These are phyloP conservation scores for Rhamnusium bicolor DNA, from an alignment of 2,888 invertebrate genomes.

Conservation along the genomic window DNA sequence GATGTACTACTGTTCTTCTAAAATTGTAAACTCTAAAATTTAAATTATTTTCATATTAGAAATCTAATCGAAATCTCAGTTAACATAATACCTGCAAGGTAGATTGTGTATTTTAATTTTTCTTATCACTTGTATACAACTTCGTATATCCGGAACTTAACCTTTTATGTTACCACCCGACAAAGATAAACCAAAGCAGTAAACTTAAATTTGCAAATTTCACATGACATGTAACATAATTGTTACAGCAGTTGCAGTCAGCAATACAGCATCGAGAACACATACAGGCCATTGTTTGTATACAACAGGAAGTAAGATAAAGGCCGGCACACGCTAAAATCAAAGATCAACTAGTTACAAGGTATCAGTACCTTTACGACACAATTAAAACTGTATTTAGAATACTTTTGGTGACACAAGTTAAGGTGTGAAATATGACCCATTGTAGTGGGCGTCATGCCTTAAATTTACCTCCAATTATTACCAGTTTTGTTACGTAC, in stretches of 20 bases:
- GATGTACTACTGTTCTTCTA: too few relatives aligned
- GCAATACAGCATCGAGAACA: conserved; percentile 2
- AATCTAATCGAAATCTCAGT: background rate
- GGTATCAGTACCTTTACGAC: conserved; percentile 33
- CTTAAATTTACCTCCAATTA: conserved; percentile 47
- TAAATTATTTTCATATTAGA: background rate
- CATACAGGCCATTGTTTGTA: conserved; percentile 48
- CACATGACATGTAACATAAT: background rate
- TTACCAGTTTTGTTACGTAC: conserved; percentile 31
- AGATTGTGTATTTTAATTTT: background rate
- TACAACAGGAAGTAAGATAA: conserved; percentile 56
- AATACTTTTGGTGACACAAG: conserved; percentile 55
- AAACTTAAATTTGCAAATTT: conserved; percentile 6
- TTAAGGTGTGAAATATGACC: conserved; percentile 56
- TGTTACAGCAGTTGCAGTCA: background rate
- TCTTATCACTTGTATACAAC: conserved; percentile 7
- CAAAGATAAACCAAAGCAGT: conserved; percentile 16
- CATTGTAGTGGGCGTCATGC: conserved; percentile 52
- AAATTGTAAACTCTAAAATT: background rate
- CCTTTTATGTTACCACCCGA: conserved; percentile 9
- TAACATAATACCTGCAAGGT: background rate
- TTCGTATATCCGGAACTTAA: background rate
- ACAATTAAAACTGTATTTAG: conserved; percentile 60
- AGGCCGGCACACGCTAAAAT: conserved; percentile 54
- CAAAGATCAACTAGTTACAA: conserved; percentile 41